Evolutionary conservation across 92 coral and sea anemone genomes (phyloP).

Genomic region (Porites evermanni): DNA sequence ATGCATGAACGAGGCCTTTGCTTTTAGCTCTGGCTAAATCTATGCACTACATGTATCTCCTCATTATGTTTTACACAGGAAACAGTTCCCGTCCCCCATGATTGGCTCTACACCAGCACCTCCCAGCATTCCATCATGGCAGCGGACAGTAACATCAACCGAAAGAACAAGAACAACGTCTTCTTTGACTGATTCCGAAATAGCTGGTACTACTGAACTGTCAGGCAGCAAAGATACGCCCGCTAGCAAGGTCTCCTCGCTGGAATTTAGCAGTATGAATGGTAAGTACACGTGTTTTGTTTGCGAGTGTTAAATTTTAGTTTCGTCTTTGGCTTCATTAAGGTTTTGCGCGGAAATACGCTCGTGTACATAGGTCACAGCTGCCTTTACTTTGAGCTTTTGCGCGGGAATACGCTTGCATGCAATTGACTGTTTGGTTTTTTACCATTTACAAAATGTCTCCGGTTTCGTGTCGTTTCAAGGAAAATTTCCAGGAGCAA

Average conservation of each 20-base stretch:
- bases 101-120: constrained; percentile 80
- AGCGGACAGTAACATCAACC: constrained; percentile 62
- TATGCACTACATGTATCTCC: no score
- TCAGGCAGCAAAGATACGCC: constrained; percentile 18
- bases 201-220: constrained; percentile 25
- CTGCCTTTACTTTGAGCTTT: no score
- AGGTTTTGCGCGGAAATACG: no score
- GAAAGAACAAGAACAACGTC: constrained; percentile 42
- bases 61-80: constrained; percentile 50
- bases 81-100: constrained; percentile 92
- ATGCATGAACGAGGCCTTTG: no score
- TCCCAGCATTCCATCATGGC: constrained; percentile 94
- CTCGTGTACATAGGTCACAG: no score
- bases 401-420: no score
- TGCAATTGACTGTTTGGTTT: no score
- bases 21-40: no score
- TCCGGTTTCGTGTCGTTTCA: no score
- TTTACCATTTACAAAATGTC: no score
- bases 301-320: not conserved
- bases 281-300: constrained; percentile 2
- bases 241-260: constrained; percentile 18
- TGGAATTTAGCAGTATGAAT: constrained; percentile 34
- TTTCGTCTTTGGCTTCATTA: no score
- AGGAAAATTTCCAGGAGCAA: no score
- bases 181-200: constrained; percentile 37